phyloP scores from a whole-genome alignment of 2,113 vertebrate genomes.

The Chionomys nivalis region DNA sequence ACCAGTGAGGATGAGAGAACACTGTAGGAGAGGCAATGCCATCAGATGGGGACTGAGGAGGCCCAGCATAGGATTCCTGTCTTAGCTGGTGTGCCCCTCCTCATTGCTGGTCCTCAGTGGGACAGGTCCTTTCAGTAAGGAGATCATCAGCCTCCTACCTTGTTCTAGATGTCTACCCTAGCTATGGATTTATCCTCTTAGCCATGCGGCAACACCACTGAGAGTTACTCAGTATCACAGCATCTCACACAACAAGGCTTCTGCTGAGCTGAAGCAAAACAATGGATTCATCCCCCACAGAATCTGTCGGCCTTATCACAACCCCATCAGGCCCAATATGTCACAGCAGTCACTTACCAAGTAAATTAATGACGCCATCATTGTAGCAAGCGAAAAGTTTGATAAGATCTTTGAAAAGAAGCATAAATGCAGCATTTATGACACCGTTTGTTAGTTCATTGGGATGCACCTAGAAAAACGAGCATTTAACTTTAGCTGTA shows the following conservation, averaged over 20 bases:
- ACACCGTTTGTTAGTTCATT: conserved; percentile 96
- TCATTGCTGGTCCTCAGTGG: background rate
- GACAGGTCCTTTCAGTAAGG: background rate
- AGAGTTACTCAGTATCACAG: background rate
- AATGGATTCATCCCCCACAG: background rate
- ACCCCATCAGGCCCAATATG: background rate
- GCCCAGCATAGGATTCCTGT: background rate
- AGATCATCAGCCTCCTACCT: background rate
- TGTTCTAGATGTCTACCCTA: background rate
- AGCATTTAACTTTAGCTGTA: conserved; percentile 66
- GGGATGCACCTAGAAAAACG: conserved; percentile 91
- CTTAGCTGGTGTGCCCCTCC: background rate
- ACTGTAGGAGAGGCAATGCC: background rate
- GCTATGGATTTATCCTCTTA: background rate
- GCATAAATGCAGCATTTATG: conserved; percentile 97
- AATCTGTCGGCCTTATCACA: background rate
- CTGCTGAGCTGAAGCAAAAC: background rate
- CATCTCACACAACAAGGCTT: background rate
- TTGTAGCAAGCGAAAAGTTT: conserved; percentile 99
- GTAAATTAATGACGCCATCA: conserved; percentile 98
- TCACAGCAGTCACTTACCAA: conserved; percentile 88
- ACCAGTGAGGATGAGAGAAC: background rate
- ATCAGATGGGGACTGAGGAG: background rate
- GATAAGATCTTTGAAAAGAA: conserved; percentile 99
- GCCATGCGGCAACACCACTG: background rate